Base-by-base conservation (phyloP, 2,797 vertebrate genomes). In the Malacoraja senta region DNA sequence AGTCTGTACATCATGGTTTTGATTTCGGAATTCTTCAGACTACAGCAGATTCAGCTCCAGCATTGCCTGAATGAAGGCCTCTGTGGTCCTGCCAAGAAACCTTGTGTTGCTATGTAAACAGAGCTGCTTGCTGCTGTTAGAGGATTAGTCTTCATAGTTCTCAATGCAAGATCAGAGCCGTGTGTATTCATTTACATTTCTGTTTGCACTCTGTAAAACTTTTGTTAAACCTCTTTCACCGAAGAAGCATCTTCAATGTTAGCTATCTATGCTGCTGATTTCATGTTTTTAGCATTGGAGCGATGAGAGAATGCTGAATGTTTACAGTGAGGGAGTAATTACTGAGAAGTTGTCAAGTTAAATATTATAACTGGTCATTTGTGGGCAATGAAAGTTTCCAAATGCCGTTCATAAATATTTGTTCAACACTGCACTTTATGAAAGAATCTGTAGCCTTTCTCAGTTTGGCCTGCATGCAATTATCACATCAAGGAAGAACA, bases 51-150 rank as follows among this genome's bases (percentile, higher is more conserved):
- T 68, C n/a, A 65, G 17, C 63, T 65, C 84, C 10, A 53, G 17
- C 84, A 65, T 15, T 68, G 84, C 29, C 61, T 88, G n/a, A 88
- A 88, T 88, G 32, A 32, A 68, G 84, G n/a, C n/a, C 61, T 35
- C 15, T 88, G 83, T n/a, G 61, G 17, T 35, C 84, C 61, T 88
- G 84, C 83, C 61, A 88, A 68, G 61, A 68, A 32, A 65, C 83
- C 8, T 65, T 35, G n/a, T 88, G 61, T n/a, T 88, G 84, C n/a
- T 88, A 35, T 88, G 61, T 63, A 88, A 88, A 65, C 84, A 88
- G 29, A 68, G 61, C 84, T 68, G 61, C 84, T 63, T 88, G 84
- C 32, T 86, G 29, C 29, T 88, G 84, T 65, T n/a, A 68, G 84
- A 65, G 61, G 61, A 68, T 65, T 65, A 68, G n/a, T 8, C 61